Conservation (phyloP, 2,888 invertebrate genomes). For the Colostygia pectinataria region DNA sequence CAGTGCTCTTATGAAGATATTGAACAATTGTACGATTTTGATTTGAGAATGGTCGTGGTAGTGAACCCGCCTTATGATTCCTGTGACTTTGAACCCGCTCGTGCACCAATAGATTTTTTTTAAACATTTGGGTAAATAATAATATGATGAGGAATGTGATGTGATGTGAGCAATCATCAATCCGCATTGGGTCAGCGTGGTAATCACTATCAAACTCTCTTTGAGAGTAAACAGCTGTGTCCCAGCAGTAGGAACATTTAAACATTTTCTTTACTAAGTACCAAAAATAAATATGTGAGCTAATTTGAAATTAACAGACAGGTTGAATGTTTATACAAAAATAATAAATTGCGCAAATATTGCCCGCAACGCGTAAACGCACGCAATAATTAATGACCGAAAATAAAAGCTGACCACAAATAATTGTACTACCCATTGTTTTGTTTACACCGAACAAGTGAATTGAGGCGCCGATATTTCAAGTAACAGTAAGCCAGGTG, state of each 20-base stretch:
- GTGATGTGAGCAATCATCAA: too few species aligned
- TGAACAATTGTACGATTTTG: too few species aligned
- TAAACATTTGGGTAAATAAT: too few species aligned
- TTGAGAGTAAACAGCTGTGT: background rate
- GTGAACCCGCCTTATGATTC: too few species aligned
- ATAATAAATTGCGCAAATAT: constrained; percentile 41
- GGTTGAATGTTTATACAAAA: constrained; percentile 5
- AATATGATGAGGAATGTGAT: too few species aligned
- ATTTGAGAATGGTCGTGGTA: too few species aligned
- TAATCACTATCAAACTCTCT: background rate
- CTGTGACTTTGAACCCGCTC: too few species aligned
- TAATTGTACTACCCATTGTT: constrained; percentile 48
- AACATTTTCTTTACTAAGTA: too few species aligned
- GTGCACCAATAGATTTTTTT: too few species aligned
- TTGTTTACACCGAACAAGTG: constrained; percentile 53
- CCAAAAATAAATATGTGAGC: background rate
- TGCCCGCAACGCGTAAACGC: constrained; percentile 42
- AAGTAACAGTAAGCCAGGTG: constrained; percentile 24
- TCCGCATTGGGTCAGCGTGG: too few species aligned
- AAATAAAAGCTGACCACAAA: constrained; percentile 60
- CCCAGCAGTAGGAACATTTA: too few species aligned
- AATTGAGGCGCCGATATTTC: constrained; percentile 15
- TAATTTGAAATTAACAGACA: background rate
- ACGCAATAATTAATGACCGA: constrained; percentile 49
- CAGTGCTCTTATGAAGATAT: too few species aligned